phyloP scores from a whole-genome alignment of 2,888 invertebrate genomes.

The Xestia sexstrigata region DNA sequence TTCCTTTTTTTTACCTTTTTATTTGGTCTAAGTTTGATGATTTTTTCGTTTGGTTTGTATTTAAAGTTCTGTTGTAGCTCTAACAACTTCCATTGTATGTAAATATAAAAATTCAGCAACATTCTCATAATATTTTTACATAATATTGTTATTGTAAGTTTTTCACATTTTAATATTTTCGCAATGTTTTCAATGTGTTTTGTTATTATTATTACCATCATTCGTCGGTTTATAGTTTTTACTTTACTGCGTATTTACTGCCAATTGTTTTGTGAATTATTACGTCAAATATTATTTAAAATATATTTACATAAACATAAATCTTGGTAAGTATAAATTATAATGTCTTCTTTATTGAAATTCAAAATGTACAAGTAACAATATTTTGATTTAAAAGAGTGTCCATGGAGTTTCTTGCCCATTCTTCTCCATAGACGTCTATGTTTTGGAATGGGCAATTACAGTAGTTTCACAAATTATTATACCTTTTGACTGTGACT shows the following conservation, averaged over 20 bases:
- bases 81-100: constrained; percentile 28
- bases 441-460: too few relatives aligned
- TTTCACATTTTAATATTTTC: constrained; percentile 22
- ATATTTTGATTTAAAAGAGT: too few relatives aligned
- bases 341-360: constrained; percentile 10
- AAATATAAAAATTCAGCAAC: constrained; percentile 20
- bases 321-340: neutral
- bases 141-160: neutral
- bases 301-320: constrained; percentile 12
- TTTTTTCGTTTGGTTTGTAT: neutral
- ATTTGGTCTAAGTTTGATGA: too few relatives aligned
- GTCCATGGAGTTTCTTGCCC: too few relatives aligned
- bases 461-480: too few relatives aligned
- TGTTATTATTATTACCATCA: constrained; percentile 7
- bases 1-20: too few relatives aligned
- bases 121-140: neutral
- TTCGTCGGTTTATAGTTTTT: constrained; percentile 20
- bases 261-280: constrained; percentile 18
- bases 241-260: constrained; percentile 3
- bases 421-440: too few relatives aligned
- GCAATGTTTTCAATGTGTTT: constrained; percentile 22
- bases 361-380: neutral
- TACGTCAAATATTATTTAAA: constrained; percentile 21
- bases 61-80: neutral
- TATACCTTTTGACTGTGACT: too few relatives aligned